Evolutionary conservation across 2,113 vertebrate genomes (phyloP).

Genomic region (Antechinus flavipes): DNA sequence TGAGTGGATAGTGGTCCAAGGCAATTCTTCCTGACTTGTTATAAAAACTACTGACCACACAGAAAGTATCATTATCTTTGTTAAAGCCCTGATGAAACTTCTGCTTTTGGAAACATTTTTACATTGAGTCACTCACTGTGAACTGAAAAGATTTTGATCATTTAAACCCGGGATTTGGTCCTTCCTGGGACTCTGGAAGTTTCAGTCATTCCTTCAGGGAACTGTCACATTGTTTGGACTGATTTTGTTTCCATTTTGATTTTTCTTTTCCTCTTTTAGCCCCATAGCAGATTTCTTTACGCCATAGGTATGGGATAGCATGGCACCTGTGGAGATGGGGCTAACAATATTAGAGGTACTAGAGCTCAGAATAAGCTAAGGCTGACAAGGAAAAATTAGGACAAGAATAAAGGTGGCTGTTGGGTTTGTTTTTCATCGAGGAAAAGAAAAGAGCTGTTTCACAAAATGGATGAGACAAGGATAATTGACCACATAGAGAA

Average conservation of each 20-base stretch:
- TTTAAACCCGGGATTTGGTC: not conserved
- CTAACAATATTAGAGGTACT: not conserved
- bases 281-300: not conserved
- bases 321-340: not conserved
- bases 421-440: not conserved
- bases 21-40: not conserved
- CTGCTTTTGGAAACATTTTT: too few species aligned
- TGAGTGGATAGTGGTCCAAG: not conserved
- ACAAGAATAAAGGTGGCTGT: too few species aligned
- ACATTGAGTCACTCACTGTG: not conserved
- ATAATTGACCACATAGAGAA: not conserved
- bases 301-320: not conserved
- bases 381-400: not conserved
- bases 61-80: not conserved
- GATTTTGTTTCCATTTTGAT: not conserved
- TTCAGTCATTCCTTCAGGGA: not conserved
- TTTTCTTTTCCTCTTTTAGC: not conserved
- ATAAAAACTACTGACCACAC: not conserved
- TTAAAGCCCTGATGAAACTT: too few species aligned
- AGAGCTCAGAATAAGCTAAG: not conserved
- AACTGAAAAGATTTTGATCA: not conserved
- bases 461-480: not conserved
- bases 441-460: not conserved
- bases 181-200: not conserved
- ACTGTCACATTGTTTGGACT: not conserved